These are phyloP conservation scores for Tipula helvola DNA, from an alignment of 2,888 invertebrate genomes.

Conservation along the genomic window DNA sequence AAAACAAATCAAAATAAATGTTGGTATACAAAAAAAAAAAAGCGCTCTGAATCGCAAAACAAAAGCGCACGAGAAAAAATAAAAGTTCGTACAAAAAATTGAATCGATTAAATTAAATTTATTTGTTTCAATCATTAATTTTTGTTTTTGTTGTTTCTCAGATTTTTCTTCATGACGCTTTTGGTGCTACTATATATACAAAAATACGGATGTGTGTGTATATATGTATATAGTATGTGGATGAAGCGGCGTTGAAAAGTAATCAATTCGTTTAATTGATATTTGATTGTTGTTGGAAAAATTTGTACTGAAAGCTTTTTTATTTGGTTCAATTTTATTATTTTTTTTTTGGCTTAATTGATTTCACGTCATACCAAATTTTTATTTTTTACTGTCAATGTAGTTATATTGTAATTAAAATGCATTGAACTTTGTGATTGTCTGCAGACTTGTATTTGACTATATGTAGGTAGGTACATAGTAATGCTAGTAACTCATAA, in stretches of 20 bases:
- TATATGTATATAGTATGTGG: too few relatives aligned
- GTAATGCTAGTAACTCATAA: not conserved
- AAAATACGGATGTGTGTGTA: not conserved
- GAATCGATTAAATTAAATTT: slow-evolving; percentile 4
- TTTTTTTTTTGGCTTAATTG: not conserved
- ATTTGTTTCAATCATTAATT: not conserved
- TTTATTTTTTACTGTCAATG: not conserved
- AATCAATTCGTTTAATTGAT: not conserved
- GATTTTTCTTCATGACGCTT: not conserved
- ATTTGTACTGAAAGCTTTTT: not conserved
- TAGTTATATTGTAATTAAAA: not conserved
- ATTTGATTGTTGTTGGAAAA: not conserved
- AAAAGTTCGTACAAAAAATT: not conserved
- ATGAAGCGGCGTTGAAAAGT: not conserved
- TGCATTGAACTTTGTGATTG: not conserved
- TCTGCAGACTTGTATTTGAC: not conserved
- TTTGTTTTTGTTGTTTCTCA: not conserved
- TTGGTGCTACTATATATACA: not conserved
- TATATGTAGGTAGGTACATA: too few relatives aligned
- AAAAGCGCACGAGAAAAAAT: not conserved
- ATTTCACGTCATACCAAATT: not conserved
- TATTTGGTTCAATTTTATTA: not conserved
- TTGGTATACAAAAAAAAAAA: not conserved
- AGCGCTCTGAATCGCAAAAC: not conserved
- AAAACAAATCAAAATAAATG: not conserved